Conservation (phyloP, 2,113 vertebrate species). For the Corythoichthys intestinalis region DNA sequence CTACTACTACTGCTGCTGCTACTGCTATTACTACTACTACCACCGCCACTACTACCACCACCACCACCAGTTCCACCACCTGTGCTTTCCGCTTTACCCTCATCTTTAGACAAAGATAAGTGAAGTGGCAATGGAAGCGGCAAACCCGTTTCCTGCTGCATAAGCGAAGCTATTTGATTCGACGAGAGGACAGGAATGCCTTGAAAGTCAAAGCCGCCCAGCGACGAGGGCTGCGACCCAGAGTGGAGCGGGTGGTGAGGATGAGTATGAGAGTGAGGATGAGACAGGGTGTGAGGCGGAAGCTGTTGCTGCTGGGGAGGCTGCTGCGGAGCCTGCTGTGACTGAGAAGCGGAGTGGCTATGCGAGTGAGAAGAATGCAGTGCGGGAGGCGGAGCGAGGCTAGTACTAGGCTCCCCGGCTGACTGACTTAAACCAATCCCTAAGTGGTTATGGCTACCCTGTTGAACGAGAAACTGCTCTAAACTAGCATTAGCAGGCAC, state of each 20-base stretch:
- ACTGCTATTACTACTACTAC: conserved; percentile 54
- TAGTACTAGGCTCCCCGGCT: conserved; percentile 65
- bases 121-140: conserved; percentile 75
- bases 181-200: conserved; percentile 79
- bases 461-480: conserved; percentile 79
- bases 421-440: conserved; percentile 73
- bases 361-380: conserved; percentile 76
- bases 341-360: conserved; percentile 63
- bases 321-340: conserved; percentile 68
- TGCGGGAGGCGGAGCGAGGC: conserved; percentile 73
- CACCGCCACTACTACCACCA: conserved; percentile 45
- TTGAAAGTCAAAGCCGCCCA: conserved; percentile 78
- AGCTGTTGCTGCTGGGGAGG: conserved; percentile 73
- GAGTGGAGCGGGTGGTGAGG: conserved; percentile 76
- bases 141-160: conserved; percentile 77
- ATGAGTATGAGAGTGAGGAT: conserved; percentile 72
- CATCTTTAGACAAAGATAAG: conserved; percentile 76
- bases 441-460: conserved; percentile 77
- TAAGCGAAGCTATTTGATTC: conserved; percentile 77
- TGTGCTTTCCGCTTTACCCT: conserved; percentile 69
- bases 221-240: conserved; percentile 69
- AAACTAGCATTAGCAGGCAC: conserved; percentile 78
- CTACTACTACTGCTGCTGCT: conserved; percentile 68
- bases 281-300: conserved; percentile 71
- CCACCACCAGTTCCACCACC: conserved; percentile 61